These are phyloP conservation scores for Pocota personata DNA, from an alignment of 2,888 invertebrate genomes.

Conservation along the genomic window DNA sequence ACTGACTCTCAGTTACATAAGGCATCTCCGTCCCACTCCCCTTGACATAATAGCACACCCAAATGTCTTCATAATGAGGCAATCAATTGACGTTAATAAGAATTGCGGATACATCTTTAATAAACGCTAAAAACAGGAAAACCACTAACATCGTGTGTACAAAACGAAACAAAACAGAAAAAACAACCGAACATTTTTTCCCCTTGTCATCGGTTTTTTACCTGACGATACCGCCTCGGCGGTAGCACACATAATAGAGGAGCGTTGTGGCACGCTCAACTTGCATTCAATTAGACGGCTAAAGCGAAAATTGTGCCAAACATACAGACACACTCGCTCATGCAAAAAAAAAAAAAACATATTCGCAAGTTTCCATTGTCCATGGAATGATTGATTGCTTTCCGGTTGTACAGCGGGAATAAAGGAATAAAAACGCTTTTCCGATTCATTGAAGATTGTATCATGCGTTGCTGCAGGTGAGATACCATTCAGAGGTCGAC, in stretches of 20 bases:
- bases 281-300: constrained; percentile 62
- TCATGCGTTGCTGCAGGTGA: constrained; percentile 40
- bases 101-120: constrained; percentile 57
- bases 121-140: constrained; percentile 58
- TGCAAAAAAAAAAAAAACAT: constrained; percentile 23
- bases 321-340: constrained; percentile 1
- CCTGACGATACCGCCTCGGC: not conserved
- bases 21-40: not conserved
- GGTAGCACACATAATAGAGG: not conserved
- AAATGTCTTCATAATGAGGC: constrained; percentile 64
- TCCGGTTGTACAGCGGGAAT: constrained; percentile 62
- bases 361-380: constrained; percentile 58
- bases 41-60: constrained; percentile 28
- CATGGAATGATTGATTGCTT: constrained; percentile 70
- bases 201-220: constrained; percentile 58
- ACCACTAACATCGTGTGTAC: constrained; percentile 16
- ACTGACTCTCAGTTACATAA: not conserved
- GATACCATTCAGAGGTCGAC: constrained; percentile 27
- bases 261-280: constrained; percentile 24
- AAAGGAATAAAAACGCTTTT: constrained; percentile 65
- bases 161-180: constrained; percentile 35
- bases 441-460: constrained; percentile 69
- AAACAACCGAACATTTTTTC: constrained; percentile 43
- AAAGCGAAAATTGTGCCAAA: constrained; percentile 72
- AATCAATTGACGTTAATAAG: constrained; percentile 66